These are phyloP conservation scores for Panorpa germanica DNA, from an alignment of 2,888 invertebrate species.

Conservation along the genomic window DNA sequence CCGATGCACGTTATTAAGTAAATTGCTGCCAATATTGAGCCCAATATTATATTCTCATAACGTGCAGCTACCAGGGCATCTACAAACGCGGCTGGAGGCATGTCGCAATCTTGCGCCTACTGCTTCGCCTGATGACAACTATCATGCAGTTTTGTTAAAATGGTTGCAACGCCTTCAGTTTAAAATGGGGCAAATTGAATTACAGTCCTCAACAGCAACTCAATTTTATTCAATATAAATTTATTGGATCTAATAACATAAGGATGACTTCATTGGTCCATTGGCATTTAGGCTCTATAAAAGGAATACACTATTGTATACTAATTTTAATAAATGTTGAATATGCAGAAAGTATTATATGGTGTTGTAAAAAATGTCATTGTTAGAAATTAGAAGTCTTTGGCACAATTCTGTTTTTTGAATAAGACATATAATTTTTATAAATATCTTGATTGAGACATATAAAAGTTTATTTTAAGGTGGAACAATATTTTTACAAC, in stretches of 20 bases:
- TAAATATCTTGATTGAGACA: too few relatives aligned
- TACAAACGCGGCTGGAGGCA: constrained; percentile 69
- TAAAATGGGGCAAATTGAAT: constrained; percentile 95
- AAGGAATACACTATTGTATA: too few relatives aligned
- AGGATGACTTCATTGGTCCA: too few relatives aligned
- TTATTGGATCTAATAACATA: not conserved
- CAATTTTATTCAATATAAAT: constrained; percentile 67
- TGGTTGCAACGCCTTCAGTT: constrained; percentile 89
- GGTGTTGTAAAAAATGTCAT: too few relatives aligned
- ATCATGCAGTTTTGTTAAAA: constrained; percentile 37
- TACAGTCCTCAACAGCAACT: constrained; percentile 80
- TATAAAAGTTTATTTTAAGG: too few relatives aligned
- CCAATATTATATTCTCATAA: constrained; percentile 89
- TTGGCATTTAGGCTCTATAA: too few relatives aligned
- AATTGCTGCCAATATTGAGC: constrained; percentile 88
- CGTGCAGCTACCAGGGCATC: constrained; percentile 72
- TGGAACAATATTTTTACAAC: too few relatives aligned
- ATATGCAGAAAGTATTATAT: too few relatives aligned
- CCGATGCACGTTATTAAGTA: constrained; percentile 79
- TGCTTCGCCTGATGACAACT: constrained; percentile 20
- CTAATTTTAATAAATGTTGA: too few relatives aligned
- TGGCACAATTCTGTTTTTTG: too few relatives aligned
- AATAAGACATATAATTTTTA: too few relatives aligned
- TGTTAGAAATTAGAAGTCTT: too few relatives aligned
- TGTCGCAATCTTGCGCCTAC: constrained; percentile 64